phyloP scores from a whole-genome alignment of 2,797 vertebrate species.

The Rhynchonycteris naso region DNA sequence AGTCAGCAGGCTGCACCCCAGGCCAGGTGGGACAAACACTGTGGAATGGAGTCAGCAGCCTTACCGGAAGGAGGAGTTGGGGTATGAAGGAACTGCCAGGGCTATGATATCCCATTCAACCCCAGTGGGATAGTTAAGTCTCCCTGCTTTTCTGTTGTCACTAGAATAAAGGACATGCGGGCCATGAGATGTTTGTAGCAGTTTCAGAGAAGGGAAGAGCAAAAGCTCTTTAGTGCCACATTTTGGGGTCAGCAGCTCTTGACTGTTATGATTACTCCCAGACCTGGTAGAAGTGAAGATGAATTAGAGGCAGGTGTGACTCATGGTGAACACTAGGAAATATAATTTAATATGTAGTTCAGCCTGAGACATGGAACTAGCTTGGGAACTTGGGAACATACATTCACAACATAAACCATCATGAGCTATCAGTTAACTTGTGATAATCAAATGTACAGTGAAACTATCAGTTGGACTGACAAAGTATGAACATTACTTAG shows the following conservation, averaged over 20 bases:
- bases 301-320: background rate
- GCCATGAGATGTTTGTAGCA: background rate
- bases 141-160: background rate
- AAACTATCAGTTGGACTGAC: constrained; percentile 26
- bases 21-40: too few relatives aligned
- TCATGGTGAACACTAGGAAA: background rate
- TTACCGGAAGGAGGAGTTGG: background rate
- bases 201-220: background rate
- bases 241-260: background rate
- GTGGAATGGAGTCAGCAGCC: too few relatives aligned
- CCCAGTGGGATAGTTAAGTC: background rate
- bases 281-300: background rate
- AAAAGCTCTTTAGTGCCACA: background rate
- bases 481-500: constrained; percentile 37
- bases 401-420: background rate
- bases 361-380: rapidly evolving
- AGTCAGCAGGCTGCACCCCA: too few relatives aligned
- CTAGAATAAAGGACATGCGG: background rate
- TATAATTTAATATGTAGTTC: background rate
- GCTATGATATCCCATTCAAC: background rate
- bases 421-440: background rate
- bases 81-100: background rate
- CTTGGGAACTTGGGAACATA: background rate
- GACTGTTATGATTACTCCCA: background rate
- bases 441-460: background rate